Conservation (phyloP, 2,888 invertebrate genomes). For the Meandrusa payeni region DNA sequence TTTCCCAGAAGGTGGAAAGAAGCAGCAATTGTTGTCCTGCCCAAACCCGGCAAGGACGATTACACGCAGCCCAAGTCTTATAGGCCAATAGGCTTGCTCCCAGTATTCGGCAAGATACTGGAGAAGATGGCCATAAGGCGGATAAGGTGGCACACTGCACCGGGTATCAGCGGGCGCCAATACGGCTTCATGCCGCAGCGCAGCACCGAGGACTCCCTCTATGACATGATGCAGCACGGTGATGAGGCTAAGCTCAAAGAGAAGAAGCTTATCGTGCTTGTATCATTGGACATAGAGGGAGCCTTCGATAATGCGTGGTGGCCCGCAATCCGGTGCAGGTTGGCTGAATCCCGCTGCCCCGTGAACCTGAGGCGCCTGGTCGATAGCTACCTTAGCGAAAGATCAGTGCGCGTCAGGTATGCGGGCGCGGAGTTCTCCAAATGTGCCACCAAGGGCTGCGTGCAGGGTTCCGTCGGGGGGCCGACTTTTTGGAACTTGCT, state of each 20-base stretch:
- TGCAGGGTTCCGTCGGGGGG: too few species aligned
- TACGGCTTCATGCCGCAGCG: slow-evolving; percentile 7
- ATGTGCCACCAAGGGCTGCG: too few species aligned
- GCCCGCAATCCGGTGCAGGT: slow-evolving; percentile 1
- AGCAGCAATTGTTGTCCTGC: too few species aligned
- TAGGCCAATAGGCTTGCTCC: too few species aligned
- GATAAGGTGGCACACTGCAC: not conserved
- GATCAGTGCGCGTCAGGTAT: too few species aligned
- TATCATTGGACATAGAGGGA: slow-evolving; percentile 27
- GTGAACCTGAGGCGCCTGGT: not conserved
- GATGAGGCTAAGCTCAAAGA: not conserved
- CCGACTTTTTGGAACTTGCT: too few species aligned
- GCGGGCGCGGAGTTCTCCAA: too few species aligned
- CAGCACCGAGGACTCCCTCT: slow-evolving; percentile 9
- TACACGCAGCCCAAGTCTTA: too few species aligned
- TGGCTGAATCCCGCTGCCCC: not conserved
- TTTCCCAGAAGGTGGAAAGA: too few species aligned
- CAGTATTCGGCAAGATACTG: too few species aligned
- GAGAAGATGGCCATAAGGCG: not conserved
- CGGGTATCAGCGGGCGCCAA: not conserved
- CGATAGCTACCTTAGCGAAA: slow-evolving; percentile 23
- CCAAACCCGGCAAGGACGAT: too few species aligned
- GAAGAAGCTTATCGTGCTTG: slow-evolving; percentile 9
- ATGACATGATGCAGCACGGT: slow-evolving; percentile 8
- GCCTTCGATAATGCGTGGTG: slow-evolving; percentile 24